phyloP scores from a whole-genome alignment of 2,113 vertebrate species.

The human (Homo sapiens) region GRCh38 chr22:47910001-47910500 shows the following conservation, averaged over 20 bases:
- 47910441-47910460: not conserved
- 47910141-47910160: fast-evolving
- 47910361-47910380: not conserved
- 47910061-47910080: fast-evolving
- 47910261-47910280: not conserved
- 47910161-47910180: not conserved
- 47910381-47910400: not conserved
- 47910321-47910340: too few relatives aligned
- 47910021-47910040: fast-evolving
- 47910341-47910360: not conserved
- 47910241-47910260: not conserved
- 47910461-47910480: not conserved
- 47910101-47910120: fast-evolving
- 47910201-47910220: not conserved
- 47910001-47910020: not conserved
- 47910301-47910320: not conserved
- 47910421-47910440: fast-evolving
- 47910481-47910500: not conserved
- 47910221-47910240: not conserved
- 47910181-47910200: not conserved
- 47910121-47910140: too few relatives aligned
- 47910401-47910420: not conserved
- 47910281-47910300: not conserved
- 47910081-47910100: not conserved
- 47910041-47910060: fast-evolving